Base-by-base conservation (phyloP, 2,888 invertebrate genomes). In the Liodrosophila aerea region DNA sequence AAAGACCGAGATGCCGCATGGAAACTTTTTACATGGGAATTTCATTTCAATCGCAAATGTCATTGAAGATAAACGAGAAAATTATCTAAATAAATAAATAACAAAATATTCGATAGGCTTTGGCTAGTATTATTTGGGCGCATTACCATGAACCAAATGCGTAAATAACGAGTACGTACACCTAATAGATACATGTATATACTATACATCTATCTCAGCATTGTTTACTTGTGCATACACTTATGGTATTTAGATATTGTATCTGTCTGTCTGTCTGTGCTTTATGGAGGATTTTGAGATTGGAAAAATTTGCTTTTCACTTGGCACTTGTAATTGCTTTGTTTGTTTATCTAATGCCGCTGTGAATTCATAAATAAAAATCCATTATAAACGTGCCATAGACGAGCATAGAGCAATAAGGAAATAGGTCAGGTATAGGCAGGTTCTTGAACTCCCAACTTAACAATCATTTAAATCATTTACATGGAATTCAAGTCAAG, bases 41-140 rank as follows among this genome's bases (percentile, higher is more conserved):
- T 65, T 61, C 18, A 34, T 44, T 39, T 58, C 12, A 64, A 60
- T 40, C 34, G 36, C 56, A 54, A 49, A 64, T 73, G 65, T 81
- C 81, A 80, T 65, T 54, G 66, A 40, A 59, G 22, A 58, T 74
- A 80, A 83, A 71, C 62, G 50, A 66, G 58, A 39, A 47, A 74
- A 83, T 83, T 69, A 69, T 63, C 63, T 63, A 46, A 53, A 61
- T 63, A 76, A 78, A 83, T 71, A 78, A 76, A 68, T 46, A 76
- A 64, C 56, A 64, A 61, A 30, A 34, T 36, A 39, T 45, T 27
- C 22, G 36, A 41, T 56, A 49, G 27, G 15, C 8, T 18, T 39
- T 18, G 18, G 43, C 51, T 53, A n/a, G n/a, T n/a, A 36, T 46
- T 72, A 54, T 59, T 64, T 60, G 56, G 56, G 13, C 56, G 50